Evolutionary conservation across 2,113 vertebrate genomes (phyloP).

Genomic region (Melanerpes aurifrons): DNA sequence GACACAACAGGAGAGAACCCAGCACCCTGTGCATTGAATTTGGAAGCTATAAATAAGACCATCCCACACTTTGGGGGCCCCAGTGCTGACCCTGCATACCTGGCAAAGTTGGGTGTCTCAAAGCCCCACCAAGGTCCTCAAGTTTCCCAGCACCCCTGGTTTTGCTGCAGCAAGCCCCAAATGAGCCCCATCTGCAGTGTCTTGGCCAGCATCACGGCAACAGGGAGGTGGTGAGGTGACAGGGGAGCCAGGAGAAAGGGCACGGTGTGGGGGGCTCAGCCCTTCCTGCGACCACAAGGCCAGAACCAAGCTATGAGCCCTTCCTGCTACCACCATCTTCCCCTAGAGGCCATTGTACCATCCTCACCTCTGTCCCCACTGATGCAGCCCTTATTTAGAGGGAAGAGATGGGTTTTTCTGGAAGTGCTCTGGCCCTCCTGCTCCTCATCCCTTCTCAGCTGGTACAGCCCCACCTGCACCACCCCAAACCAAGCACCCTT

Average conservation of each 20-base stretch:
- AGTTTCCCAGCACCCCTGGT: neutral
- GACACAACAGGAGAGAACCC: neutral
- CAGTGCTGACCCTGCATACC: neutral
- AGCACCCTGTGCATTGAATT: neutral
- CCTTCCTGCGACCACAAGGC: neutral
- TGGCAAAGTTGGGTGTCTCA: neutral
- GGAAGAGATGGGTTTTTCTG: neutral
- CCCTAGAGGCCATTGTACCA: rapidly evolving
- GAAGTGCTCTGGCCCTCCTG: neutral
- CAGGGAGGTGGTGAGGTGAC: neutral
- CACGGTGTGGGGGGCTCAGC: neutral
- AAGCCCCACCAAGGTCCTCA: neutral
- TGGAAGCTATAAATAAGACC: conserved; percentile 21
- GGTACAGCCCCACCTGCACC: neutral
- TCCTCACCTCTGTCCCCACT: neutral
- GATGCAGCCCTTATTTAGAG: conserved; percentile 41
- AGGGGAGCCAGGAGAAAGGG: neutral
- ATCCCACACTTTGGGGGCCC: neutral
- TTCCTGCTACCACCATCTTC: neutral
- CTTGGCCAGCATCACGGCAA: neutral
- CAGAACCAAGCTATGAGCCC: neutral
- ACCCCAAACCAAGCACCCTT: neutral
- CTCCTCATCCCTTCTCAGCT: neutral
- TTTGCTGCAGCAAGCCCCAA: neutral
- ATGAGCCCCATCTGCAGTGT: rapidly evolving